Percentiles rank a stretch among this genome's conserved stretches.
Conservation (phyloP, 2,888 invertebrate genomes). For the Callinectes sapidus region DNA sequence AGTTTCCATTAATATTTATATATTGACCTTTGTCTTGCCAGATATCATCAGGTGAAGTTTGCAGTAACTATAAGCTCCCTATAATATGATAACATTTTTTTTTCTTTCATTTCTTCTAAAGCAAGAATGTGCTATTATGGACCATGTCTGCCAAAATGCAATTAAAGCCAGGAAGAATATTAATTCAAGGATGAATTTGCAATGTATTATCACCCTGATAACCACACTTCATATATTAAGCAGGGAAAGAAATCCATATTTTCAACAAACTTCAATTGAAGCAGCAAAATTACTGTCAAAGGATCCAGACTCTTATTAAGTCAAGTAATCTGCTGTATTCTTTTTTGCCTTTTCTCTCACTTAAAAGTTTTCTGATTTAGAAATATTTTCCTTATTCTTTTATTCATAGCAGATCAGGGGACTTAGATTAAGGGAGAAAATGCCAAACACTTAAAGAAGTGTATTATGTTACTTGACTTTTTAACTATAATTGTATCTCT, state of each 20-base stretch:
- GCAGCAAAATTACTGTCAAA: background rate
- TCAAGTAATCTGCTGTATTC: no score
- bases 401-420: no score
- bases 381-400: no score
- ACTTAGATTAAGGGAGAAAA: no score
- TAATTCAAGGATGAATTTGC: background rate
- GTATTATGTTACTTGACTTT: no score
- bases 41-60: background rate
- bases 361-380: no score
- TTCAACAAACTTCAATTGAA: background rate
- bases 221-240: background rate
- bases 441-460: no score
- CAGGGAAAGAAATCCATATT: background rate
- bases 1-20: background rate
- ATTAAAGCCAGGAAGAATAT: background rate
- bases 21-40: background rate
- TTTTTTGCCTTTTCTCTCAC: no score
- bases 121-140: background rate
- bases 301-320: background rate
- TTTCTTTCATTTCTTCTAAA: background rate
- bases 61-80: background rate
- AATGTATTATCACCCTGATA: background rate
- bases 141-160: background rate
- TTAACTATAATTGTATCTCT: no score
- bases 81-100: background rate